Evolutionary conservation across 1,140 invertebrate genomes (phyloP).

Genomic region (Hycleus cichorii): DNA sequence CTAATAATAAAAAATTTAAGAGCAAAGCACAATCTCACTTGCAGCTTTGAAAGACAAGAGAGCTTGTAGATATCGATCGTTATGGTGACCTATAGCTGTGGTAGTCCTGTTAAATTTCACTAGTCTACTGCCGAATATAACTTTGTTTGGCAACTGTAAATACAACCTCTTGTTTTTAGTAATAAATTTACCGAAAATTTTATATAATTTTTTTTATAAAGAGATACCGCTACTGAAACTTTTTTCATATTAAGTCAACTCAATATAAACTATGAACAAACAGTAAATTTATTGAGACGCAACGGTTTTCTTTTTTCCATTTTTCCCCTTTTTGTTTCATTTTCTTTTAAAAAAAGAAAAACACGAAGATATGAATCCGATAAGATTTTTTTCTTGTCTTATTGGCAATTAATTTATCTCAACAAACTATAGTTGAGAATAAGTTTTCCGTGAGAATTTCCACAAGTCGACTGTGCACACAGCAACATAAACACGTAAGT

Average conservation of each 20-base stretch:
- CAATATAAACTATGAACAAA: background rate
- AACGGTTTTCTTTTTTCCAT: too few relatives aligned
- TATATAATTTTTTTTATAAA: too few relatives aligned
- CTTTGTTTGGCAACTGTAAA: background rate
- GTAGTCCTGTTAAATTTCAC: background rate
- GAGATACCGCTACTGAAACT: too few relatives aligned
- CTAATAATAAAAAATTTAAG: too few relatives aligned
- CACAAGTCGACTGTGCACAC: background rate
- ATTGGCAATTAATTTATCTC: constrained; percentile 1
- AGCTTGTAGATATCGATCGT: constrained; percentile 11
- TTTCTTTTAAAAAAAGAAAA: too few relatives aligned
- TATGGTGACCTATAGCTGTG: constrained; percentile 9
- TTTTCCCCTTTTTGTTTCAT: too few relatives aligned
- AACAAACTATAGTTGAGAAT: background rate
- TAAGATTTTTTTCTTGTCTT: background rate
- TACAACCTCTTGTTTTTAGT: background rate
- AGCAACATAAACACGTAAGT: constrained; percentile 13
- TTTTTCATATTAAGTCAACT: background rate
- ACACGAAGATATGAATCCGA: too few relatives aligned
- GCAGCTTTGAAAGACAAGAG: constrained; percentile 11
- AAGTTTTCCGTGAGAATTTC: constrained; percentile 10
- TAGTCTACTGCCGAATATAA: background rate
- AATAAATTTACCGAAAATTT: background rate
- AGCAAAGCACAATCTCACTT: background rate
- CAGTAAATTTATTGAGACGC: too few relatives aligned